phyloP scores from a whole-genome alignment of 2,888 invertebrate species.

The Bombylius discolor region DNA sequence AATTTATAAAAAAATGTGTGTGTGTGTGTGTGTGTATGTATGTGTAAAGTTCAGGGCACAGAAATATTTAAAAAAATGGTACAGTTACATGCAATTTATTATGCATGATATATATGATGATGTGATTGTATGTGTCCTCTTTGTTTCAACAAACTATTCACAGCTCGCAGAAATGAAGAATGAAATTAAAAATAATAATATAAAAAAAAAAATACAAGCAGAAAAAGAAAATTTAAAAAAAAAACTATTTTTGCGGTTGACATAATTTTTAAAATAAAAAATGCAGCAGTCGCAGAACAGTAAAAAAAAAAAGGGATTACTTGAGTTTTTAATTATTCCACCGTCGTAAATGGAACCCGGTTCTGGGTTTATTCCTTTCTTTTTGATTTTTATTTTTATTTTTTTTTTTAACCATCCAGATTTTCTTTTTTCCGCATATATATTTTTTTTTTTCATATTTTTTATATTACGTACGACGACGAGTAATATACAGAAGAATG shows the following conservation, averaged over 20 bases:
- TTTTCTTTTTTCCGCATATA: too few species aligned
- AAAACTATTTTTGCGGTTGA: conserved; percentile 1
- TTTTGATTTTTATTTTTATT: too few species aligned
- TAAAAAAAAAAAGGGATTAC: conserved; percentile 1
- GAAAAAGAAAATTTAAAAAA: neutral
- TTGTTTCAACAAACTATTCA: neutral
- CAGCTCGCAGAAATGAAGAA: too few species aligned
- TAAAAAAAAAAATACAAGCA: neutral
- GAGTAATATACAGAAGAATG: neutral
- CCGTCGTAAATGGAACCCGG: neutral
- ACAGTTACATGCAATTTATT: too few species aligned
- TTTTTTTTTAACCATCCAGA: too few species aligned
- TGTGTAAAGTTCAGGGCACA: too few species aligned
- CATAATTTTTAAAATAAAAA: conserved; percentile 1
- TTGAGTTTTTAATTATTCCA: conserved; percentile 8
- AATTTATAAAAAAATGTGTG: too few species aligned
- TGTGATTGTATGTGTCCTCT: neutral
- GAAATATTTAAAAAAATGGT: too few species aligned
- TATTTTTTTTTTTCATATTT: neutral
- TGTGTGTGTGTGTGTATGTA: too few species aligned
- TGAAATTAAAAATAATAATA: too few species aligned
- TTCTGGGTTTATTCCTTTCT: neutral
- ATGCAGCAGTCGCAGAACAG: neutral
- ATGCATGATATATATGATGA: too few species aligned
- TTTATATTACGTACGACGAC: too few species aligned